Evolutionary conservation across 2,797 vertebrate genomes (phyloP).

Genomic region (Enteromius paludinosus): DNA sequence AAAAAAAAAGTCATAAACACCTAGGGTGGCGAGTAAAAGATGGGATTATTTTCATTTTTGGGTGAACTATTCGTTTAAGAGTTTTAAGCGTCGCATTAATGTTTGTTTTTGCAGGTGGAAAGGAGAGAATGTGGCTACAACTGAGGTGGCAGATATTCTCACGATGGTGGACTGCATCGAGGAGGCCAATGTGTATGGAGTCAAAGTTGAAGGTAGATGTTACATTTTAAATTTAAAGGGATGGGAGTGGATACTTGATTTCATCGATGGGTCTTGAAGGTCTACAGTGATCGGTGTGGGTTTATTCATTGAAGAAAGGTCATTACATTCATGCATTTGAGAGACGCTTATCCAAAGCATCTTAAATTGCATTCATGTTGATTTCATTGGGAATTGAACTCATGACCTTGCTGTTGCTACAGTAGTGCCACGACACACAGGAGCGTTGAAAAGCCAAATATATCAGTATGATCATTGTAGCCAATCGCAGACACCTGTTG

Average conservation of each 20-base stretch:
- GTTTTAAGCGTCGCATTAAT: neutral
- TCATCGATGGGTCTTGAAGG: neutral
- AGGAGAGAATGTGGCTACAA: constrained; percentile 93
- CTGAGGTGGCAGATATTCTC: constrained; percentile 85
- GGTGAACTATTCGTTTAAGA: too few species aligned
- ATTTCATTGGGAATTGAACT: neutral
- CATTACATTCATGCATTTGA: neutral
- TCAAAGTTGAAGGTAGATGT: constrained; percentile 84
- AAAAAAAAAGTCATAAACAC: too few species aligned
- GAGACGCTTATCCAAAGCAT: neutral
- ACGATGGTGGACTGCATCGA: constrained; percentile 76
- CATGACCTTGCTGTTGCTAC: too few species aligned
- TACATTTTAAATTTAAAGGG: neutral
- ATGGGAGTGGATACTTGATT: neutral
- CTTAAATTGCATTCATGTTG: neutral
- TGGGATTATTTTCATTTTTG: too few species aligned
- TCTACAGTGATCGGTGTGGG: neutral
- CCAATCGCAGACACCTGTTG: neutral
- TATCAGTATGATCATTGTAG: too few species aligned
- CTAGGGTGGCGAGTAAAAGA: too few species aligned
- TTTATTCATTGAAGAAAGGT: neutral
- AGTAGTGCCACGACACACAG: too few species aligned
- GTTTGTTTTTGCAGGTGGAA: constrained; percentile 83
- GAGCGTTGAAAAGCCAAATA: too few species aligned
- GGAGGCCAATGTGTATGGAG: constrained; percentile 90